phyloP scores from a whole-genome alignment of 2,888 invertebrate genomes.

The Tiphia femorata region DNA sequence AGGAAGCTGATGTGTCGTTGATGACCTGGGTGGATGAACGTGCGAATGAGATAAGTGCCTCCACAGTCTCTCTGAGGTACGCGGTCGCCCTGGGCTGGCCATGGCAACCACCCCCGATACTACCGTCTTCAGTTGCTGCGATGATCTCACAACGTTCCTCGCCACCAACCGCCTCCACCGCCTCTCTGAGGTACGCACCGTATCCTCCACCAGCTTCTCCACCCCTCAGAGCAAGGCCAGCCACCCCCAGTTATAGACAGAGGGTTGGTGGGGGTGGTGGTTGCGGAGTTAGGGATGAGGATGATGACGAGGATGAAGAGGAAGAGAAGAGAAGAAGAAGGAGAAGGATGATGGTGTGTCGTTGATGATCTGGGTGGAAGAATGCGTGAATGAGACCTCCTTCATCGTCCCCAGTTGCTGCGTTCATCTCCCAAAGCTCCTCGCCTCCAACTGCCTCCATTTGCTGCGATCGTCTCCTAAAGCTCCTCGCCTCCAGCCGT shows the following conservation, averaged over 20 bases:
- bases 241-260: slow-evolving; percentile 50
- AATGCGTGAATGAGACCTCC: not conserved
- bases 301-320: not conserved
- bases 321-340: not conserved
- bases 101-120: slow-evolving; percentile 63
- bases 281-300: not conserved
- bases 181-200: slow-evolving; percentile 58
- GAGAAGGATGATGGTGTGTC: not conserved
- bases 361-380: not conserved
- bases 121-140: too few species aligned
- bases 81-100: slow-evolving; percentile 59
- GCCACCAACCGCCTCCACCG: slow-evolving; percentile 68
- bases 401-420: slow-evolving; percentile 54
- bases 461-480: slow-evolving; percentile 59
- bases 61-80: too few species aligned
- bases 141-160: slow-evolving; percentile 61
- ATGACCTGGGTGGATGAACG: not conserved
- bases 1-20: not conserved
- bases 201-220: slow-evolving; percentile 54
- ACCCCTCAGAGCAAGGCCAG: slow-evolving; percentile 52
- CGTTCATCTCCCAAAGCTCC: slow-evolving; percentile 65
- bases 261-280: not conserved
- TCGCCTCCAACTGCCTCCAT: too few species aligned
- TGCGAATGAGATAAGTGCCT: too few species aligned
- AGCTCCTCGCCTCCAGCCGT: slow-evolving; percentile 64